phyloP scores from a whole-genome alignment of 2,113 vertebrate genomes.

The Pogona vitticeps region DNA sequence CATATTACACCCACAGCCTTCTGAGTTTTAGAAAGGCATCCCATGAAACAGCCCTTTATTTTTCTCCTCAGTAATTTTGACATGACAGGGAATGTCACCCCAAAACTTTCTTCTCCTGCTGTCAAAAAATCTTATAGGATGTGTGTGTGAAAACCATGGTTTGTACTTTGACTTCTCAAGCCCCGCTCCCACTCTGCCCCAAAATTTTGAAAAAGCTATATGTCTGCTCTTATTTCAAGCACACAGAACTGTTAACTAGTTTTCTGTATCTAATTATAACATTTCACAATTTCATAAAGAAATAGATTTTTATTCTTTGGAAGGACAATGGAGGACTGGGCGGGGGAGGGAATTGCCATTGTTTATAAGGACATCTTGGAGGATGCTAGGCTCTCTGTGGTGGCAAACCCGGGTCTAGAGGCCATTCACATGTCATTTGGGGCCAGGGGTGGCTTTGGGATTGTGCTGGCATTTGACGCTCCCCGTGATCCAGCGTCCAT shows the following conservation, averaged over 20 bases:
- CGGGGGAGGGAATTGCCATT: too few relatives aligned
- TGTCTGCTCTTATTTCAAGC: neutral
- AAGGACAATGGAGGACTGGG: too few relatives aligned
- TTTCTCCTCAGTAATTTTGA: constrained; percentile 37
- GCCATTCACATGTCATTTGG: too few relatives aligned
- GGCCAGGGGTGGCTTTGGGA: too few relatives aligned
- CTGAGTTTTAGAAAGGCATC: constrained; percentile 46
- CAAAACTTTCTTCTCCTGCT: neutral
- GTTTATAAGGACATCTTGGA: too few relatives aligned
- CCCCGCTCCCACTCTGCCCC: neutral
- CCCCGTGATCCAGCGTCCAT: too few relatives aligned
- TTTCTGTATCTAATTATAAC: neutral
- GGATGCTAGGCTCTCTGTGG: too few relatives aligned
- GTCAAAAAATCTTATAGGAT: neutral
- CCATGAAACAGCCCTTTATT: constrained; percentile 30
- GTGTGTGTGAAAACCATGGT: neutral
- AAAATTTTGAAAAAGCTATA: neutral
- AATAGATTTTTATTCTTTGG: neutral
- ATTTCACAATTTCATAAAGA: neutral
- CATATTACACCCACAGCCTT: constrained; percentile 22
- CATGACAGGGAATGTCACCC: neutral
- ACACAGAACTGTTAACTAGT: neutral
- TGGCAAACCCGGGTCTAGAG: too few relatives aligned
- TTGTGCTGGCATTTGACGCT: too few relatives aligned
- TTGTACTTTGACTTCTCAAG: too few relatives aligned